Evolutionary conservation across 2,113 vertebrate species (phyloP).

Genomic region (Actenoides lindsayi): DNA sequence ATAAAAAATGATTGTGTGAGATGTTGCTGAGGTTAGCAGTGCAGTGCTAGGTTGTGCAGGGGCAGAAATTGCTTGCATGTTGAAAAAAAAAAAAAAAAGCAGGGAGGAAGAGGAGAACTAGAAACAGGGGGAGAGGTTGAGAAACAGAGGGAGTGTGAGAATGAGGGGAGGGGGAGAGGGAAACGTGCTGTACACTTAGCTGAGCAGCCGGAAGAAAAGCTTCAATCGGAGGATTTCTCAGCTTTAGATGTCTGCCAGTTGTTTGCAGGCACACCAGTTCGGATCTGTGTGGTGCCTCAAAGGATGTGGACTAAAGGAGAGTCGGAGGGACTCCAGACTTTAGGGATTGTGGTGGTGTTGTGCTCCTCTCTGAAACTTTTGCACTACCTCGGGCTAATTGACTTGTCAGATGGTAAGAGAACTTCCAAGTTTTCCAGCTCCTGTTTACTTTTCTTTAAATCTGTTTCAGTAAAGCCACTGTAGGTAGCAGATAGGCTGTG

Average conservation of each 20-base stretch:
- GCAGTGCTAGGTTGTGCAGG: neutral
- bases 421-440: slow-evolving; percentile 2
- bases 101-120: neutral
- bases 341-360: slow-evolving; percentile 86
- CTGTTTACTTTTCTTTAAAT: slow-evolving; percentile 2
- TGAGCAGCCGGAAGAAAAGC: slow-evolving; percentile 37
- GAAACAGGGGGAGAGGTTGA: slow-evolving; percentile 3
- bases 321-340: slow-evolving; percentile 85
- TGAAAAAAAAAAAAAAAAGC: neutral
- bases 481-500: neutral
- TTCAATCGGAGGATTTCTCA: slow-evolving; percentile 15
- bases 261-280: neutral
- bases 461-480: neutral
- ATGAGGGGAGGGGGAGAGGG: neutral
- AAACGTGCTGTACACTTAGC: slow-evolving; percentile 26
- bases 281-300: neutral
- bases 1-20: neutral
- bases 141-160: neutral
- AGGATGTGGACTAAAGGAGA: slow-evolving; percentile 80
- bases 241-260: slow-evolving; percentile 21
- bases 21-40: neutral
- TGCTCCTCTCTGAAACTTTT: slow-evolving; percentile 90
- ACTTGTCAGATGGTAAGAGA: slow-evolving; percentile 88
- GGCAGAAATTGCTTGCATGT: neutral
- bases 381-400: slow-evolving; percentile 89